phyloP scores from a whole-genome alignment of 2,888 invertebrate species.

The Zygothrica quintamaculata region DNA sequence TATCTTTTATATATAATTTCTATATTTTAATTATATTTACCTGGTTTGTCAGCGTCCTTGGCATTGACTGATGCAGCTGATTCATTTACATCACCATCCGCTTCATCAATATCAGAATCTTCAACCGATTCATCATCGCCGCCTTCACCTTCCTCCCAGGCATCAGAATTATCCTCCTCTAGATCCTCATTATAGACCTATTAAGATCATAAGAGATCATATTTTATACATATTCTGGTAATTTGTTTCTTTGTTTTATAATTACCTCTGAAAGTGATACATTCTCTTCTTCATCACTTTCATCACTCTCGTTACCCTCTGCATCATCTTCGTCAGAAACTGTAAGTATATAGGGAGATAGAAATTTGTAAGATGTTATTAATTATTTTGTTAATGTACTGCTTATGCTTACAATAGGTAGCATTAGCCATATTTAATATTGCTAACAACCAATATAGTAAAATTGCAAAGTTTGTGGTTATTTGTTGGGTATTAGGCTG shows the following conservation, averaged over 20 bases:
- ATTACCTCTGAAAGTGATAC: conserved; percentile 82
- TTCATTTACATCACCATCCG: conserved; percentile 83
- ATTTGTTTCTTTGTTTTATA: background rate
- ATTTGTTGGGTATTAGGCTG: conserved; percentile 23
- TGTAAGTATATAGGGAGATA: conserved; percentile 64
- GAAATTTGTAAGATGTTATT: conserved; percentile 65
- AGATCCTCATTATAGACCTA: conserved; percentile 85
- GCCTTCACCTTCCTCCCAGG: conserved; percentile 87
- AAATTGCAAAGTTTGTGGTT: conserved; percentile 76
- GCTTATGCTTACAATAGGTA: conserved; percentile 84
- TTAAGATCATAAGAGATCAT: too few species aligned
- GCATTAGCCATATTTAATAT: conserved; percentile 83
- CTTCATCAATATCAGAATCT: conserved; percentile 85
- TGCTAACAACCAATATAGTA: conserved; percentile 84
- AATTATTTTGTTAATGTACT: conserved; percentile 48
- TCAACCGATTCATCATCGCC: conserved; percentile 87
- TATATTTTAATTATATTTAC: conserved; percentile 34
- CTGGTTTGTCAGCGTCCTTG: conserved; percentile 68
- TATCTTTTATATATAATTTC: background rate
- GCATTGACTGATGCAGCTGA: conserved; percentile 68
- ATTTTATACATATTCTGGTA: too few species aligned
- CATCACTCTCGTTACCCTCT: conserved; percentile 86
- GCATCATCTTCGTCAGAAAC: conserved; percentile 73
- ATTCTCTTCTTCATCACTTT: conserved; percentile 87
- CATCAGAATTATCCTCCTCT: conserved; percentile 87